Evolutionary conservation across 2,797 vertebrate species (phyloP).

Genomic region (Sylvilagus floridanus): DNA sequence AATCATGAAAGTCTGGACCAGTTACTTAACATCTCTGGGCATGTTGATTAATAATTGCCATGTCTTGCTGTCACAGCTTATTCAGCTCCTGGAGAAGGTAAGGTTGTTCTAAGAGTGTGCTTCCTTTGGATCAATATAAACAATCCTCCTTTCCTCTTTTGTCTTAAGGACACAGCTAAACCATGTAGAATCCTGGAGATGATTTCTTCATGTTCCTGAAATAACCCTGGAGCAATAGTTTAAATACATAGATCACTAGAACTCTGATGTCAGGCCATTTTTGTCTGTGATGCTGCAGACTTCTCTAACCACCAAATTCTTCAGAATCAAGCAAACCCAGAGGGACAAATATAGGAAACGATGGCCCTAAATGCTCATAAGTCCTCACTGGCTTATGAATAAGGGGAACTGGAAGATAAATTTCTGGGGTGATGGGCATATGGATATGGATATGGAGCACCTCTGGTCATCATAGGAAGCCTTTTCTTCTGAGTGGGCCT

Average conservation of each 20-base stretch:
- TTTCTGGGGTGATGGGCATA: background rate
- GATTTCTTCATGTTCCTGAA: background rate
- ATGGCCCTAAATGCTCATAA: background rate
- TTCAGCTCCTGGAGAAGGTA: background rate
- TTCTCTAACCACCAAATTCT: conserved; percentile 11
- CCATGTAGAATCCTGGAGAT: background rate
- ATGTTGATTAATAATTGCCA: background rate
- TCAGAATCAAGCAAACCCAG: conserved; percentile 23
- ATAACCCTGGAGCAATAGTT: background rate
- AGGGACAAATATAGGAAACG: background rate
- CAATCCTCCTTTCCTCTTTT: background rate
- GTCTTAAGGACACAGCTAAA: background rate
- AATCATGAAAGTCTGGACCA: background rate
- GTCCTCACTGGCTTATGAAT: background rate
- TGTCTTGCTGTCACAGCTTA: background rate
- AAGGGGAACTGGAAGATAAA: background rate
- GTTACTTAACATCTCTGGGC: background rate
- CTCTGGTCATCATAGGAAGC: background rate
- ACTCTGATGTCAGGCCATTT: background rate
- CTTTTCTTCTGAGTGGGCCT: background rate
- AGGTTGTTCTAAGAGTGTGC: background rate
- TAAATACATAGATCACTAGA: background rate
- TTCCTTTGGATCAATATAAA: background rate
- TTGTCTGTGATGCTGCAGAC: background rate
- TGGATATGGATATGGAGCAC: background rate